Percentiles rank a stretch among this genome's conserved stretches.
Evolutionary conservation across 2,888 invertebrate genomes (phyloP).

Genomic region (Cryptus armator): DNA sequence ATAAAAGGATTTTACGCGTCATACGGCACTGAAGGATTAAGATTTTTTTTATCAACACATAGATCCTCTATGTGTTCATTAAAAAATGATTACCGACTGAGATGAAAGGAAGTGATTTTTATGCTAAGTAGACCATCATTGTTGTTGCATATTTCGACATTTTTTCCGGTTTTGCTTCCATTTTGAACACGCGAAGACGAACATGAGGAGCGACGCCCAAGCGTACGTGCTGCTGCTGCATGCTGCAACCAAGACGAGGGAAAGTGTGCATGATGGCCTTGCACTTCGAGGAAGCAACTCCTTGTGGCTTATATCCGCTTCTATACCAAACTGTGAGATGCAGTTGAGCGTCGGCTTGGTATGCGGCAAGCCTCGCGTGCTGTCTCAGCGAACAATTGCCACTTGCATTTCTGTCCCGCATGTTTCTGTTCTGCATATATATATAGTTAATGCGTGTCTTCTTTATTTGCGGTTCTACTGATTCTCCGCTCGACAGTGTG

Average conservation of each 20-base stretch:
- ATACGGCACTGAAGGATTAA: too few species aligned
- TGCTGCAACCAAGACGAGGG: slow-evolving; percentile 46
- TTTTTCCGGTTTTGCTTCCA: not conserved
- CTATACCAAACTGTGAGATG: slow-evolving; percentile 16
- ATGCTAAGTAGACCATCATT: not conserved
- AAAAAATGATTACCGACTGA: too few species aligned
- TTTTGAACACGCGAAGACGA: not conserved
- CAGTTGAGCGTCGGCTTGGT: slow-evolving; percentile 2
- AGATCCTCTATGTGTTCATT: too few species aligned
- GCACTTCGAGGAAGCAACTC: slow-evolving; percentile 52
- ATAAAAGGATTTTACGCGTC: too few species aligned
- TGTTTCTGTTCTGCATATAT: too few species aligned
- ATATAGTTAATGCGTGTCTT: slow-evolving; percentile 24
- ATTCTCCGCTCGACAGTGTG: not conserved
- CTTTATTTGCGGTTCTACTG: not conserved
- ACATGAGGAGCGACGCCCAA: not conserved
- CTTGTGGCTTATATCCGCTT: slow-evolving; percentile 10
- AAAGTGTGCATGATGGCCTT: slow-evolving; percentile 60
- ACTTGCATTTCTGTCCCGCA: slow-evolving; percentile 47
- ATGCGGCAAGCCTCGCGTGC: slow-evolving; percentile 44
- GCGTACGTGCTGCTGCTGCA: slow-evolving; percentile 5
- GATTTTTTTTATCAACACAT: too few species aligned
- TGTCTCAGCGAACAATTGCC: slow-evolving; percentile 45
- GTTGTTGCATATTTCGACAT: not conserved
- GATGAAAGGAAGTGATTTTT: too few species aligned